Evolutionary conservation across 2,888 invertebrate genomes (phyloP).

Genomic region (Chymomyza amoena): DNA sequence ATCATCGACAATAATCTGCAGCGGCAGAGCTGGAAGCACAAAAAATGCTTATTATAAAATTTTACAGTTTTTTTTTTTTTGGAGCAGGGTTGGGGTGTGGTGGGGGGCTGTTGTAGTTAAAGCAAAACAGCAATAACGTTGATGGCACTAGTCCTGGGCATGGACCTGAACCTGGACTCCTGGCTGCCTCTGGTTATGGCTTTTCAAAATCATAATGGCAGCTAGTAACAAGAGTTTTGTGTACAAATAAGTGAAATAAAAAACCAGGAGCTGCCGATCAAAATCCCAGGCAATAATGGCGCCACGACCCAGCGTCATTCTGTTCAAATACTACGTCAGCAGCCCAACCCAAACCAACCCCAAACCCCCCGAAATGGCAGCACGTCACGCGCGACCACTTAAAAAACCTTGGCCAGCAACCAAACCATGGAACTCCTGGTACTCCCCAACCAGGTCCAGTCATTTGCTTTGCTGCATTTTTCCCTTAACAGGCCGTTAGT

Average conservation of each 20-base stretch:
- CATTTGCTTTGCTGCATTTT: conserved; percentile 47
- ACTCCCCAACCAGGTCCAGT: conserved; percentile 12
- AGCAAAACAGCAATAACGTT: conserved; percentile 50
- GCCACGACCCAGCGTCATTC: conserved; percentile 32
- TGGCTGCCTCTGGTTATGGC: conserved; percentile 9
- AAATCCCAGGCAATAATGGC: conserved; percentile 37
- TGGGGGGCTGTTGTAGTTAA: neutral
- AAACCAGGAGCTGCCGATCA: conserved; percentile 5
- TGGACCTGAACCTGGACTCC: conserved; percentile 28
- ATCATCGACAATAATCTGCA: conserved; percentile 76
- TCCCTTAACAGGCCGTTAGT: conserved; percentile 70
- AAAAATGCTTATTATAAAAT: conserved; percentile 77
- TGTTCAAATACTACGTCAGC: conserved; percentile 65
- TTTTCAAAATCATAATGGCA: conserved; percentile 78
- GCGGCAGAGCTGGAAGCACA: conserved; percentile 36
- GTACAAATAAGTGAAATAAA: conserved; percentile 63
- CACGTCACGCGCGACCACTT: conserved; percentile 75
- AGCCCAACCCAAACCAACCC: conserved; percentile 22
- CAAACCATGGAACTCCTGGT: neutral
- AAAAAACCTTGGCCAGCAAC: conserved; percentile 65
- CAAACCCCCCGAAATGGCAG: conserved; percentile 15
- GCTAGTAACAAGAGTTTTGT: conserved; percentile 77
- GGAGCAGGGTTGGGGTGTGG: neutral
- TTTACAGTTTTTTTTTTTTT: conserved; percentile 70
- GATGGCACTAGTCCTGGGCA: neutral